Evolutionary conservation across 2,797 vertebrate species (phyloP), one percentile per base, ranked within the genome.

Genomic region (Arctocebus calabarensis): DNA sequence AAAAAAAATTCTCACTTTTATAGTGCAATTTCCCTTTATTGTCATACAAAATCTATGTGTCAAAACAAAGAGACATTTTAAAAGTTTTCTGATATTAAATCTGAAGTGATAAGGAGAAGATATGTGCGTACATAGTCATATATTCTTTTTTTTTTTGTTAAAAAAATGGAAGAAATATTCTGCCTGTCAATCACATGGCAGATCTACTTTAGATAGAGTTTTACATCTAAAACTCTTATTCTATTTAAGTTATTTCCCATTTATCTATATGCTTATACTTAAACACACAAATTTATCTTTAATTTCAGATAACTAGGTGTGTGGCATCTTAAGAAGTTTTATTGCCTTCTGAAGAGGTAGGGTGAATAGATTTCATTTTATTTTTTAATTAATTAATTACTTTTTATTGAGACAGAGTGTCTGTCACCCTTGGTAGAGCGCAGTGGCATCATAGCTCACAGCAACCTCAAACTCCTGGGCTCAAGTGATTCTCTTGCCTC

Each of bases 61-160:
- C 70, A 83, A n/a, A 79, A 78, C 32, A 40, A 68, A n/a, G 13
- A 96, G n/a, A 32, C 17, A 23, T 88, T 86, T 90, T 85, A 37
- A 57, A 45, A 14, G 17, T 43, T 43, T 1, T 43, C 43, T 43
- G 8, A 40, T 91, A 57, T 79, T 55, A 83, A 90, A 61, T 84
- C 48, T 83, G 32, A 62, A 77, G 61, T 78, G 82, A 94, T 87
- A 95, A 93, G 71, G 59, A 88, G 90, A 84, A 87, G 34, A 20
- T 20, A 55, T 55, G 19, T 55, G 52, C 13, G 48, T 48, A 48
- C 48, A 48, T 48, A 14, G 13, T 48, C 48, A 48, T 3, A 48
- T 48, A 48, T 48, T 48, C 48, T 11, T 48, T 48, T 48, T 48
- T 48, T 48, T 48, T 48, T 48, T 48, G 48, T 48, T 23, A 34